These are phyloP conservation scores for Petrocephalus schoutedeni DNA, from an alignment of 2,797 vertebrate species.

Conservation along the genomic window DNA sequence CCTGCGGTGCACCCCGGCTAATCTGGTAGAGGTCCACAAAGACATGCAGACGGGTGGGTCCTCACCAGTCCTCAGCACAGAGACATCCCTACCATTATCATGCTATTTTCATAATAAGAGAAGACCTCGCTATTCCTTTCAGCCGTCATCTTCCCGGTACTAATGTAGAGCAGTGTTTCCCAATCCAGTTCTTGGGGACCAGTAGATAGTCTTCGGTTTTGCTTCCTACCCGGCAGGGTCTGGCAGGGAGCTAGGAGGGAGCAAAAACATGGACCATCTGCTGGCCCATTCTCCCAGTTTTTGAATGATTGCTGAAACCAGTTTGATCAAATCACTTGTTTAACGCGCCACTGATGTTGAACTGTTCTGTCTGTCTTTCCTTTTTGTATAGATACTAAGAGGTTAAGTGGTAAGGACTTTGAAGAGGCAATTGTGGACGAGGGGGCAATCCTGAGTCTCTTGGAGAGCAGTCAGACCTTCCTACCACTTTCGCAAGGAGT, in stretches of 20 bases:
- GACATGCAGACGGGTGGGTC: conserved; percentile 65
- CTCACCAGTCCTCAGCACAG: background rate
- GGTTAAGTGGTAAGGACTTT: conserved; percentile 38
- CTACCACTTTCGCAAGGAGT: conserved; percentile 76
- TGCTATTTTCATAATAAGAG: background rate
- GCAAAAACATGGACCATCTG: background rate
- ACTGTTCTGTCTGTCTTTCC: background rate
- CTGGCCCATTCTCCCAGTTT: background rate
- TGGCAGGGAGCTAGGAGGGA: background rate
- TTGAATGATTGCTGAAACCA: background rate
- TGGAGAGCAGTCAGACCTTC: conserved; percentile 92
- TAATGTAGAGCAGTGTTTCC: background rate
- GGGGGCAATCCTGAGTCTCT: conserved; percentile 88
- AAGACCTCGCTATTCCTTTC: background rate
- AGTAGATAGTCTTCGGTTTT: background rate
- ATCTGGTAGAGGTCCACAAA: conserved; percentile 75
- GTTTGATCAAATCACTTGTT: background rate
- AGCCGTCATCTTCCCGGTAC: background rate
- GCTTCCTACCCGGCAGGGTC: background rate
- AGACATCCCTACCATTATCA: background rate
- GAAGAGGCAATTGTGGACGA: conserved; percentile 87
- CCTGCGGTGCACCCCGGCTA: conserved; percentile 70
- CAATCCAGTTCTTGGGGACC: background rate
- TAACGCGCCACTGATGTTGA: conserved; percentile 9
- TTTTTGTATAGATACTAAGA: conserved; percentile 38